Evolutionary conservation across 2,888 invertebrate genomes (phyloP).

Genomic region (Apotomis betuletana): DNA sequence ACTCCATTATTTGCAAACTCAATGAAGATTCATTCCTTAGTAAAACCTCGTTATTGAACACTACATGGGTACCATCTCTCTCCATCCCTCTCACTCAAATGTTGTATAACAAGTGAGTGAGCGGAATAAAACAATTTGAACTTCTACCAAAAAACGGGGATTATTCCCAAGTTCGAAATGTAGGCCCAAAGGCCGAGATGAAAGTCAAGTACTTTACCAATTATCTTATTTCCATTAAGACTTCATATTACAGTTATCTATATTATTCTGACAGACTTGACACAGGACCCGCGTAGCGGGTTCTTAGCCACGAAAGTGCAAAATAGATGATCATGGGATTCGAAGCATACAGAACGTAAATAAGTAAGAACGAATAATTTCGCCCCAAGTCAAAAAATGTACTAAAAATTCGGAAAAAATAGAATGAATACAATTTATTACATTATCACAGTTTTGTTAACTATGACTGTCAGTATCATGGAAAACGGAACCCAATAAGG

Average conservation of each 20-base stretch:
- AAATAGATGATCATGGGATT: background rate
- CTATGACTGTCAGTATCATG: too few relatives aligned
- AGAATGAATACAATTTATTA: too few relatives aligned
- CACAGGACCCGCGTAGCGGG: background rate
- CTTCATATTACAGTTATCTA: background rate
- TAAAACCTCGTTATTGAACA: constrained; percentile 37
- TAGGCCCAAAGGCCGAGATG: too few relatives aligned
- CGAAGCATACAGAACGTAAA: too few relatives aligned
- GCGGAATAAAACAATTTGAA: background rate
- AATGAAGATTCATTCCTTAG: constrained; percentile 60
- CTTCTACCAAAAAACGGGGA: background rate
- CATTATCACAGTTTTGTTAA: too few relatives aligned
- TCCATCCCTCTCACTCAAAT: background rate
- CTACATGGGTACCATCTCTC: background rate
- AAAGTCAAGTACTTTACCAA: background rate
- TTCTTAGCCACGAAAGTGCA: background rate
- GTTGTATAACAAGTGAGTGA: background rate
- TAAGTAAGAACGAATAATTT: too few relatives aligned
- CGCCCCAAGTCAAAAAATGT: too few relatives aligned
- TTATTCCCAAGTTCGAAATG: background rate
- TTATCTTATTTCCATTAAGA: constrained; percentile 15
- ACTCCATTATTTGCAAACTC: constrained; percentile 66
- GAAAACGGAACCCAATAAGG: too few relatives aligned
- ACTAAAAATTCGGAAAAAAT: too few relatives aligned
- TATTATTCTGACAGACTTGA: background rate